These are phyloP conservation scores for Mesochorus sp. DNA, from an alignment of 2,888 invertebrate genomes.

Conservation along the genomic window DNA sequence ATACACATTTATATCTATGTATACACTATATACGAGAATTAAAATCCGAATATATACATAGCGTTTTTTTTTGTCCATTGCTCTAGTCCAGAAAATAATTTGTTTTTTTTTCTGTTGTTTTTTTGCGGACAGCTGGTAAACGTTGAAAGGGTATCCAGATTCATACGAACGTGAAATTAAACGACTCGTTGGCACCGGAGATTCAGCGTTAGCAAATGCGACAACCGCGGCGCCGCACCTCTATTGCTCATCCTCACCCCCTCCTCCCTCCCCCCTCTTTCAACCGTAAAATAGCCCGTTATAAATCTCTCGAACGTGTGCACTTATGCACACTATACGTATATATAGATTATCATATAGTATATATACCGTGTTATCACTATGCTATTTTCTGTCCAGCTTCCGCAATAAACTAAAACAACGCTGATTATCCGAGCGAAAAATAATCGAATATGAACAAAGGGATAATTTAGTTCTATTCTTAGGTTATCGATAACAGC, in stretches of 20 bases:
- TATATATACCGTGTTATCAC: neutral
- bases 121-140: conserved; percentile 53
- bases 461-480: neutral
- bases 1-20: too few species aligned
- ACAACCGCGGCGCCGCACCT: conserved; percentile 11
- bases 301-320: conserved; percentile 48
- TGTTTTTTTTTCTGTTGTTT: neutral
- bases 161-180: conserved; percentile 58
- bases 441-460: neutral
- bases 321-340: neutral
- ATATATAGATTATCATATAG: neutral
- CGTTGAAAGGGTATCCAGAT: conserved; percentile 34
- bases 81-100: neutral
- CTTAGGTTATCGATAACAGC: neutral
- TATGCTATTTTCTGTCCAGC: neutral
- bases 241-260: conserved; percentile 11
- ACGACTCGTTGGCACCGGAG: conserved; percentile 38
- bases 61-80: neutral
- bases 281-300: conserved; percentile 37
- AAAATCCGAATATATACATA: conserved; percentile 1
- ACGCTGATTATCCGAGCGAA: neutral
- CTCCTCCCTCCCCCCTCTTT: too few species aligned
- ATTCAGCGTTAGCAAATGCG: conserved; percentile 16
- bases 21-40: too few species aligned
- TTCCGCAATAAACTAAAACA: neutral